These are phyloP conservation scores for Drosophila ustulata DNA, from an alignment of 2,888 invertebrate genomes.

Conservation along the genomic window DNA sequence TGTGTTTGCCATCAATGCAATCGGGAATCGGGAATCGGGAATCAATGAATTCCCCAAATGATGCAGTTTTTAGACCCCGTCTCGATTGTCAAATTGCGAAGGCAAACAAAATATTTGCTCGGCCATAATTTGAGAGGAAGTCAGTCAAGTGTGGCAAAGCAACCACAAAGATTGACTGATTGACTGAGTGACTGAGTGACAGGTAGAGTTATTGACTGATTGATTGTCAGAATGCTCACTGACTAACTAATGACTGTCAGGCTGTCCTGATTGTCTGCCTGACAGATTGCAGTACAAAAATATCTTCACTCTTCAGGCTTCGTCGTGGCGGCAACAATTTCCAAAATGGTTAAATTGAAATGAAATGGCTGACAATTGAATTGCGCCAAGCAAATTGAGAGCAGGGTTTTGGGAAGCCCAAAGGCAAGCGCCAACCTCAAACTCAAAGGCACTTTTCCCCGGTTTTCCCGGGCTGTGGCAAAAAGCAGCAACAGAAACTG, in stretches of 20 bases:
- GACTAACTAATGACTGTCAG: slow-evolving; percentile 5
- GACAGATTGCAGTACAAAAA: slow-evolving; percentile 41
- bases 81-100: slow-evolving; percentile 17
- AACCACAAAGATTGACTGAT: slow-evolving; percentile 15
- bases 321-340: slow-evolving; percentile 43
- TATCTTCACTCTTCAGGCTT: slow-evolving; percentile 46
- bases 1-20: slow-evolving; percentile 29
- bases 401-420: slow-evolving; percentile 34
- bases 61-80: background rate
- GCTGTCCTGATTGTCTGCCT: slow-evolving; percentile 8
- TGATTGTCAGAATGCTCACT: slow-evolving; percentile 6
- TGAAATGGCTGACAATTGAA: slow-evolving; percentile 77
- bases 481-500: background rate
- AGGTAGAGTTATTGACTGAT: slow-evolving; percentile 20
- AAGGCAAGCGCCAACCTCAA: slow-evolving; percentile 5
- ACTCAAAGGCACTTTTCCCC: slow-evolving; percentile 3
- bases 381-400: slow-evolving; percentile 65
- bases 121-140: slow-evolving; percentile 43
- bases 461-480: background rate
- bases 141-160: slow-evolving; percentile 38
- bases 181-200: slow-evolving; percentile 1
- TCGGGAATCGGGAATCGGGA: slow-evolving; percentile 24
- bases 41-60: slow-evolving; percentile 9
- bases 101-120: slow-evolving; percentile 31
- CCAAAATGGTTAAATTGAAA: slow-evolving; percentile 74